Evolutionary conservation across 2,797 vertebrate species (phyloP).

Genomic region (Lacerta viridis): DNA sequence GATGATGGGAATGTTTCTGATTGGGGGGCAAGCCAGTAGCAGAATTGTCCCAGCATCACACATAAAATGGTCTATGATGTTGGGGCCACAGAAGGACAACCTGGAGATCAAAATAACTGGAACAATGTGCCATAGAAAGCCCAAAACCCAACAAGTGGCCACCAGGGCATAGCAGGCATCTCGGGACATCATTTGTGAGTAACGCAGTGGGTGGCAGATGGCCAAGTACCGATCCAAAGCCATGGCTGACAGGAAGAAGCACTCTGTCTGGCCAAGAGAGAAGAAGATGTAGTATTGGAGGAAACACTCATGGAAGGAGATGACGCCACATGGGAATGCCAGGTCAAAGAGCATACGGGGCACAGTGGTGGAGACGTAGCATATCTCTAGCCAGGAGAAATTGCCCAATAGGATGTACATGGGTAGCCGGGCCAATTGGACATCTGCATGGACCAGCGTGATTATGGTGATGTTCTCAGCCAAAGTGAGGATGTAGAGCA

Average conservation of each 20-base stretch:
- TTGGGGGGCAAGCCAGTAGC: conserved; percentile 36
- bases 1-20: neutral
- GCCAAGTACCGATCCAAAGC: conserved; percentile 69
- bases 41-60: conserved; percentile 61
- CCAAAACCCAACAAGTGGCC: neutral
- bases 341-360: conserved; percentile 70
- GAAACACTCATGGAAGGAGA: conserved; percentile 43
- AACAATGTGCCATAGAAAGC: neutral
- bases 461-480: neutral
- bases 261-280: conserved; percentile 44
- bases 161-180: neutral
- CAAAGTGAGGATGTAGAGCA: neutral
- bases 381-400: conserved; percentile 56
- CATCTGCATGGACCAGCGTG: neutral
- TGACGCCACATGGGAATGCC: conserved; percentile 35
- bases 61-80: conserved; percentile 3
- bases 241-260: conserved; percentile 71
- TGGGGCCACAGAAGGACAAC: neutral
- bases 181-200: conserved; percentile 23
- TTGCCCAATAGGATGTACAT: conserved; percentile 14
- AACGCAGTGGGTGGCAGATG: conserved; percentile 63
- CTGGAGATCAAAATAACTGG: neutral
- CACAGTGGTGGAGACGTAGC: conserved; percentile 59
- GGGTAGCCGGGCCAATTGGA: neutral
- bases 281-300: conserved; percentile 1